Conservation (phyloP, 2,888 invertebrate species). For the Agrotis segetum region DNA sequence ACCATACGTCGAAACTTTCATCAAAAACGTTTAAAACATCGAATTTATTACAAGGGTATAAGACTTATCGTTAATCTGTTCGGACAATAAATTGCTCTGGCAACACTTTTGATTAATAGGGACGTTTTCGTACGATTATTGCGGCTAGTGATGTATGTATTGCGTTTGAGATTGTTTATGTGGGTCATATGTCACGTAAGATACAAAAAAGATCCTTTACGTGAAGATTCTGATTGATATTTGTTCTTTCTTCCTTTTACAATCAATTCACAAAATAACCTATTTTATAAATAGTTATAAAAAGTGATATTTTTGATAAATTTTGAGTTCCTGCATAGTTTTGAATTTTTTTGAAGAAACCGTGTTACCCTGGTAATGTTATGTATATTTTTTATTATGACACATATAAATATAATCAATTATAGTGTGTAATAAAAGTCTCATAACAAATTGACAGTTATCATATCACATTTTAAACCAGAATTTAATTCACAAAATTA, state of each 20-base stretch:
- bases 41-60: conserved; percentile 72
- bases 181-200: conserved; percentile 12
- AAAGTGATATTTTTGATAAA: not conserved
- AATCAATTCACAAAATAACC: not conserved
- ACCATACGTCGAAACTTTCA: conserved; percentile 27
- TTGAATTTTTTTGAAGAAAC: not conserved
- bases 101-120: conserved; percentile 81
- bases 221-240: not conserved
- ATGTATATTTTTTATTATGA: no score
- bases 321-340: not conserved
- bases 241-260: not conserved
- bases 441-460: not conserved
- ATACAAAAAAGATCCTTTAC: not conserved
- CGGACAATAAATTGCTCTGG: conserved; percentile 76
- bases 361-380: no score
- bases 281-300: rapidly evolving
- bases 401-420: no score
- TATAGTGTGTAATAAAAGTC: not conserved
- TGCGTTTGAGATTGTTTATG: conserved; percentile 29
- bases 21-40: conserved; percentile 56
- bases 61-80: conserved; percentile 79
- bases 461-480: not conserved
- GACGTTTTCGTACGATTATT: conserved; percentile 72
- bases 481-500: conserved; percentile 8
- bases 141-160: conserved; percentile 70